phyloP scores from a whole-genome alignment of 2,797 vertebrate species.

The Steatocranus sp. region DNA sequence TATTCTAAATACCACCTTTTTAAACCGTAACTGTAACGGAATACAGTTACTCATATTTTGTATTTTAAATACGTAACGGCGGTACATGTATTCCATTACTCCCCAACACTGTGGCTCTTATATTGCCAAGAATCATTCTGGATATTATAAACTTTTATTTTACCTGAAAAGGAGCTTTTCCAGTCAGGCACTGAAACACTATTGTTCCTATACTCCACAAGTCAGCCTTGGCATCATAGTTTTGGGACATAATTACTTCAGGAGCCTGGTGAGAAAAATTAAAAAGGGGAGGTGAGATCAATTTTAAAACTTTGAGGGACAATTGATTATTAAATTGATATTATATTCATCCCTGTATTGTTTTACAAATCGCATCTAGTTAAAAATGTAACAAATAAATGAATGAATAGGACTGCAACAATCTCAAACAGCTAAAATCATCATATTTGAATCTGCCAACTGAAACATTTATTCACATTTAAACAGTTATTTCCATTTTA shows the following conservation, averaged over 20 bases:
- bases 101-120: too few relatives aligned
- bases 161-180: slow-evolving; percentile 98
- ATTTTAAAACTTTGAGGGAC: background rate
- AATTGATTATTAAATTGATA: background rate
- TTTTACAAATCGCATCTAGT: background rate
- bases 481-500: background rate
- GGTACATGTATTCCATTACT: too few relatives aligned
- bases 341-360: background rate
- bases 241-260: slow-evolving; percentile 98
- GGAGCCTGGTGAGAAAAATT: slow-evolving; percentile 81
- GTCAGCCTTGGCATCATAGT: slow-evolving; percentile 96
- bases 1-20: too few relatives aligned
- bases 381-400: background rate
- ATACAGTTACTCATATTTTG: too few relatives aligned
- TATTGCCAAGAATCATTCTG: background rate
- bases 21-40: too few relatives aligned
- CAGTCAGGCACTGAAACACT: slow-evolving; percentile 96
- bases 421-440: background rate
- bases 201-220: slow-evolving; percentile 99
- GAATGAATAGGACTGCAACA: background rate
- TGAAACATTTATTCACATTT: background rate
- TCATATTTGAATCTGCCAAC: background rate
- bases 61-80: too few relatives aligned
- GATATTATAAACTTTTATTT: background rate
- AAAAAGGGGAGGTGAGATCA: background rate